Evolutionary conservation across 1,140 invertebrate species (phyloP).

Genomic region (Meloidogyne chitwoodi): DNA sequence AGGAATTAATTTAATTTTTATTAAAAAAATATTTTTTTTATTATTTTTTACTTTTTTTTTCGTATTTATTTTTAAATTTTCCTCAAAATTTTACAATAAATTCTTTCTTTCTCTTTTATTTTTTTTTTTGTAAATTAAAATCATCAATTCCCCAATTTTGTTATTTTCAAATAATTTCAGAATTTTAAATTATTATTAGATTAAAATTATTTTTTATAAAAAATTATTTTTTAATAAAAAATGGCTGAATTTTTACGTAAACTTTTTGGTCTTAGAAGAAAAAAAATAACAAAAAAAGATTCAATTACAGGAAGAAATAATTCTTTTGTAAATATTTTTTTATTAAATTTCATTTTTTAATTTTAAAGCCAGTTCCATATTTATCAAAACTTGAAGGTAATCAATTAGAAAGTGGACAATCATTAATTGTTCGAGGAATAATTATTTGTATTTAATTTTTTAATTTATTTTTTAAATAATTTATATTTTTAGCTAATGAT

Average conservation of each 20-base stretch:
- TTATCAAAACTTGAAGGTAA: conserved; percentile 57
- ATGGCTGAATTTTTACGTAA: conserved; percentile 17
- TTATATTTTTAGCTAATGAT: conserved; percentile 32
- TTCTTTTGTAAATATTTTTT: conserved; percentile 48
- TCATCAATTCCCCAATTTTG: too few species aligned
- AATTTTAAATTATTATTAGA: neutral
- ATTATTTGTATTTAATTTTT: conserved; percentile 43
- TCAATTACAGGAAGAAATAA: conserved; percentile 58
- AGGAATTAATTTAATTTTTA: too few species aligned
- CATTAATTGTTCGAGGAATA: conserved; percentile 54
- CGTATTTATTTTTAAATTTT: too few species aligned
- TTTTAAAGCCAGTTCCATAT: conserved; percentile 52
- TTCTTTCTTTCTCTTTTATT: too few species aligned
- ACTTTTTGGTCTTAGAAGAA: conserved; percentile 12
- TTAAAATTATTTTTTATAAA: neutral
- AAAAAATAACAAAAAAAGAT: conserved; percentile 50
- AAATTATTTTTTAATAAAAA: neutral
- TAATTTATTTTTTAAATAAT: neutral
- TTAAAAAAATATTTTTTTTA: too few species aligned
- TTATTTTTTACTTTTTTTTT: too few species aligned
- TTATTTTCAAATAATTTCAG: too few species aligned
- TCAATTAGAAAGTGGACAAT: conserved; percentile 54
- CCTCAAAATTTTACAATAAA: too few species aligned
- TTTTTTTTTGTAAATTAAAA: too few species aligned
- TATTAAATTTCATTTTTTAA: neutral